These are phyloP conservation scores for Clarias pachynema DNA, from an alignment of 2,797 vertebrate species.

Conservation along the genomic window DNA sequence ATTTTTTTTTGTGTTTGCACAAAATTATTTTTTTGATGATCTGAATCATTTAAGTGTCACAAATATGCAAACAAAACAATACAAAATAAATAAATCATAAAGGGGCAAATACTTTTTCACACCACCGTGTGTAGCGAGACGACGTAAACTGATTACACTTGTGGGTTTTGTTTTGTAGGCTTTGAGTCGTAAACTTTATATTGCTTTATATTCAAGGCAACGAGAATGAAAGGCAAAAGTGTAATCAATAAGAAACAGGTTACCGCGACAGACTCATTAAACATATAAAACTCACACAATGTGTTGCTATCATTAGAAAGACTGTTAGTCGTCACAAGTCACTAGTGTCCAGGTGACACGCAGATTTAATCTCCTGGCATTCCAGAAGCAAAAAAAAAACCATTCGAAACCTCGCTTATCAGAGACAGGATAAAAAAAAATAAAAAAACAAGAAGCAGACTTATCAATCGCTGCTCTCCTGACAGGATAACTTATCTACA, in stretches of 20 bases:
- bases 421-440: slow-evolving; percentile 17
- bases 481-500: slow-evolving; percentile 26
- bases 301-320: not conserved
- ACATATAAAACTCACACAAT: not conserved
- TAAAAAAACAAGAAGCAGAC: not conserved
- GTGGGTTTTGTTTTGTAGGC: too few species aligned
- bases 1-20: too few species aligned
- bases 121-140: not conserved
- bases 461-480: slow-evolving; percentile 5
- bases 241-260: not conserved
- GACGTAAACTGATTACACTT: not conserved
- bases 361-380: slow-evolving; percentile 62
- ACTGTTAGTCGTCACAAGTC: slow-evolving; percentile 50
- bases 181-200: not conserved
- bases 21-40: too few species aligned
- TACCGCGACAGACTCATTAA: not conserved
- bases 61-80: too few species aligned
- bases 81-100: too few species aligned
- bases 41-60: too few species aligned
- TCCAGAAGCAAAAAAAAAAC: not conserved
- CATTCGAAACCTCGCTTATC: slow-evolving; percentile 8
- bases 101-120: not conserved
- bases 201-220: not conserved
- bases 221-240: not conserved
- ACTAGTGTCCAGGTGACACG: slow-evolving; percentile 41